These are phyloP conservation scores for Forbesichthys agassizii DNA, from an alignment of 2,113 vertebrate genomes.

Conservation along the genomic window DNA sequence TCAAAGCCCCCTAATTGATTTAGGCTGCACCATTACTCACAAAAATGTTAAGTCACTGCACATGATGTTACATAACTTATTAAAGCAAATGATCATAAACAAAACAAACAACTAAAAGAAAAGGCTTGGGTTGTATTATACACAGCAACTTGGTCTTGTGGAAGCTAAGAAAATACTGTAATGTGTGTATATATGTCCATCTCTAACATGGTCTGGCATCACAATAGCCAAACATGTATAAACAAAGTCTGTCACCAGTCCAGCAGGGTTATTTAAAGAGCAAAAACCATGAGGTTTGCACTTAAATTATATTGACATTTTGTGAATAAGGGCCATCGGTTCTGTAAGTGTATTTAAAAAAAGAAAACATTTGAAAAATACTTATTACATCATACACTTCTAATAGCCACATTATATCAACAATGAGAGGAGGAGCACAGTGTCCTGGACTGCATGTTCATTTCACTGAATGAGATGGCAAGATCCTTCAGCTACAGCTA, in stretches of 20 bases:
- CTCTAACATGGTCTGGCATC: slow-evolving; percentile 13
- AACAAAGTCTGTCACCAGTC: no score
- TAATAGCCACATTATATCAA: neutral
- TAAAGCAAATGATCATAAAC: slow-evolving; percentile 27
- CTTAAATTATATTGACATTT: neutral
- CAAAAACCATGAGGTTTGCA: slow-evolving; percentile 16
- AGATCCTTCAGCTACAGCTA: no score
- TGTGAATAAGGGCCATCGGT: neutral
- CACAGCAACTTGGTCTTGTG: slow-evolving; percentile 59
- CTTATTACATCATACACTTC: no score
- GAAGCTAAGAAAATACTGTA: slow-evolving; percentile 40
- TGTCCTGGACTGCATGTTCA: neutral
- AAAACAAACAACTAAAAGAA: slow-evolving; percentile 15
- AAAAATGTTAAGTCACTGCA: slow-evolving; percentile 18
- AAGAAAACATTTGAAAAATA: neutral
- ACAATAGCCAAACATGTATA: slow-evolving; percentile 10
- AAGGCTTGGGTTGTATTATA: slow-evolving; percentile 40
- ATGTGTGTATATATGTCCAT: slow-evolving; percentile 19
- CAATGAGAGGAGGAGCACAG: neutral
- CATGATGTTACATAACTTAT: slow-evolving; percentile 10
- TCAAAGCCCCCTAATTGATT: slow-evolving; percentile 17
- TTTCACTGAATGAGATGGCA: neutral
- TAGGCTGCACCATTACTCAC: slow-evolving; percentile 24
- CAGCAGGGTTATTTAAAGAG: slow-evolving; percentile 6
- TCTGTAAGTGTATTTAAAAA: slow-evolving; percentile 7